Percentiles rank a stretch among this genome's conserved stretches.
Conservation (phyloP, 1,140 invertebrate species). For the Lysiphlebus fabarum region DNA sequence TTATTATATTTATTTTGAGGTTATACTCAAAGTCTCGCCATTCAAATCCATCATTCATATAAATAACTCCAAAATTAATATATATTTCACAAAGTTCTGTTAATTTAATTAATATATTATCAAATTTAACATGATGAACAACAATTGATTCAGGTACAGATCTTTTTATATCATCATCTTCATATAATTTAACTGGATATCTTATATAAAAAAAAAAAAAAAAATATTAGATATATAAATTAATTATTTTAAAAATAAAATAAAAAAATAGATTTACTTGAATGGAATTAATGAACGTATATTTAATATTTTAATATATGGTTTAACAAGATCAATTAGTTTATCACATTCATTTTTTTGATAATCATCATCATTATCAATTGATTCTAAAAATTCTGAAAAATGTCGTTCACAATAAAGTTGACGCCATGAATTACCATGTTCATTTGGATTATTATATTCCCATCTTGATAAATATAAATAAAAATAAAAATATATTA, state of each 20-base stretch:
- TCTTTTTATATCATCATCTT: conserved; percentile 26
- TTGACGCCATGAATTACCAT: conserved; percentile 45
- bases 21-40: conserved; percentile 48
- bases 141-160: conserved; percentile 24
- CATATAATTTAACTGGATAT: conserved; percentile 21
- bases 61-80: conserved; percentile 46
- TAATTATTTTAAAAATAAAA: neutral
- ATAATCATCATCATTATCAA: conserved; percentile 33
- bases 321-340: conserved; percentile 32
- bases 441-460: conserved; percentile 36
- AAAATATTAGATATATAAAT: neutral
- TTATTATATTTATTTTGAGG: neutral
- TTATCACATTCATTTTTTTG: conserved; percentile 34
- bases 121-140: conserved; percentile 41
- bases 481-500: neutral
- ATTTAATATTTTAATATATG: conserved; percentile 36
- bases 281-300: conserved; percentile 39
- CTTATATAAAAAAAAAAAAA: conserved; percentile 26
- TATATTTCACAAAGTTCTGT: conserved; percentile 36
- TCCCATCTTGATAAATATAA: conserved; percentile 37
- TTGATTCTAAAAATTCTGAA: conserved; percentile 44
- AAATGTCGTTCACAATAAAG: conserved; percentile 50
- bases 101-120: conserved; percentile 36
- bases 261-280: too few species aligned
- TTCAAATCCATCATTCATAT: conserved; percentile 43